Evolutionary conservation across 1,140 invertebrate genomes (phyloP).

Genomic region (Popillia japonica): DNA sequence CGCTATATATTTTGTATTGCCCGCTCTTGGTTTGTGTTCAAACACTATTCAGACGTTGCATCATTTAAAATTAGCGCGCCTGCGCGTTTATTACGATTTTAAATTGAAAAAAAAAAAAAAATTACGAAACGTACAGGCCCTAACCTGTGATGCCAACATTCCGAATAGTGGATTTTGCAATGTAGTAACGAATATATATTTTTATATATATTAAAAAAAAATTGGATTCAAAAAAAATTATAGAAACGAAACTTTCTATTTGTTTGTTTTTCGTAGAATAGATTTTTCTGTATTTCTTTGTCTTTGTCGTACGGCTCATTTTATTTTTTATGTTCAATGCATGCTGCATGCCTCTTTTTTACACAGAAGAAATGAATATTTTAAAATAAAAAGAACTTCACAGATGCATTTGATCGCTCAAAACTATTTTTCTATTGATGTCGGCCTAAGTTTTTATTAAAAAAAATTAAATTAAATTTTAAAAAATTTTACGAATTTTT

Average conservation of each 20-base stretch:
- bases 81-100: background rate
- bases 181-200: slow-evolving; percentile 16
- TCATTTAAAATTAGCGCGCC: background rate
- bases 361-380: slow-evolving; percentile 8
- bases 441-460: slow-evolving; percentile 49
- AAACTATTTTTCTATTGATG: slow-evolving; percentile 47
- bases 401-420: slow-evolving; percentile 61
- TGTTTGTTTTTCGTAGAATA: slow-evolving; percentile 47
- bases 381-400: slow-evolving; percentile 50
- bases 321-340: slow-evolving; percentile 54
- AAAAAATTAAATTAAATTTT: background rate
- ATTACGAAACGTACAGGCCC: background rate
- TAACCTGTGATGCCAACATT: background rate
- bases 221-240: slow-evolving; percentile 18
- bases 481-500: background rate
- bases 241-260: slow-evolving; percentile 6
- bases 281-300: slow-evolving; percentile 50
- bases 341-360: slow-evolving; percentile 53
- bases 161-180: background rate
- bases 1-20: slow-evolving; percentile 59
- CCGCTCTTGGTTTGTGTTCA: slow-evolving; percentile 57
- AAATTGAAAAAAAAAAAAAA: background rate
- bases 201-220: too few relatives aligned
- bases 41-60: slow-evolving; percentile 21
- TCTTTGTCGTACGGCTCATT: slow-evolving; percentile 44